Evolutionary conservation across 2,113 vertebrate species (phyloP).

Genomic region (Cnemophilus loriae): DNA sequence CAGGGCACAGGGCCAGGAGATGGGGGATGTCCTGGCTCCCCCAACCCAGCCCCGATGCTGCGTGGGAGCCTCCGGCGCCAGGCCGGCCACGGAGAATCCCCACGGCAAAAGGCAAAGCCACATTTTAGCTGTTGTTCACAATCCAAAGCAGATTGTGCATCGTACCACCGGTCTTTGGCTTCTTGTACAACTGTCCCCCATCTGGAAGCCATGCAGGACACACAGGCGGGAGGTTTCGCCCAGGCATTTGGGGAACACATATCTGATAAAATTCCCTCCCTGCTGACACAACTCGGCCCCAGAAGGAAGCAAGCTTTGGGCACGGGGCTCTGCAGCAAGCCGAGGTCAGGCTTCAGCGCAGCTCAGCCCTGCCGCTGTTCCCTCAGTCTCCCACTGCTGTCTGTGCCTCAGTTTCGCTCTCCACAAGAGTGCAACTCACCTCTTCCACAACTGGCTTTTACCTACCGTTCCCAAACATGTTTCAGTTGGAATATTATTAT

Average conservation of each 20-base stretch:
- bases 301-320: accelerated
- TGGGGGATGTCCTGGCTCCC: neutral
- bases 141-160: neutral
- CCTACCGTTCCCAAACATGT: neutral
- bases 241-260: accelerated
- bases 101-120: neutral
- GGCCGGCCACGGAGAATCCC: neutral
- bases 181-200: neutral
- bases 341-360: neutral
- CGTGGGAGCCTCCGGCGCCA: neutral
- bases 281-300: neutral
- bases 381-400: neutral
- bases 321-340: accelerated
- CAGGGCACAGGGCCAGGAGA: neutral
- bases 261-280: neutral
- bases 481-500: neutral
- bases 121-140: neutral
- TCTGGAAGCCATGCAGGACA: neutral
- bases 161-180: neutral
- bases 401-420: neutral
- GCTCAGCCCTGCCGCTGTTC: neutral
- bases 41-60: neutral
- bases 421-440: neutral
- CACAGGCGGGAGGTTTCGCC: accelerated
- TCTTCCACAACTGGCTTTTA: neutral